These are phyloP conservation scores for Sparidentex hasta DNA, from an alignment of 2,797 vertebrate genomes.

Conservation along the genomic window DNA sequence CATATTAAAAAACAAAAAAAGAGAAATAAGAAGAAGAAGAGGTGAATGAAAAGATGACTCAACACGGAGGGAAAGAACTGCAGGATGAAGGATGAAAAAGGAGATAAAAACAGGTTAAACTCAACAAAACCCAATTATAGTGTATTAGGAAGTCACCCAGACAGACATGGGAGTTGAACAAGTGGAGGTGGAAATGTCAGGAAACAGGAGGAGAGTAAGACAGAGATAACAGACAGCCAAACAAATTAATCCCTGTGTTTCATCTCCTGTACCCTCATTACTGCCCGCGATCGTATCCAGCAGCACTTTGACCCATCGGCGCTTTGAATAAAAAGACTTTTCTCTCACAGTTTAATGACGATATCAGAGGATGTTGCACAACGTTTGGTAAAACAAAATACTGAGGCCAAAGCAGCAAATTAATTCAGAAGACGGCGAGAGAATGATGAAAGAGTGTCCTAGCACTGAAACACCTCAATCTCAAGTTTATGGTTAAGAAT, in stretches of 20 bases:
- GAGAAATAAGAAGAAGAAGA: not conserved
- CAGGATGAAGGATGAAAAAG: not conserved
- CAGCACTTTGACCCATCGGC: not conserved
- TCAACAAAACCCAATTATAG: not conserved
- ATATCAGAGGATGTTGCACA: not conserved
- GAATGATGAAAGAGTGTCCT: not conserved
- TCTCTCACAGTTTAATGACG: not conserved
- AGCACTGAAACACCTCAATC: no score
- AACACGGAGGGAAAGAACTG: not conserved
- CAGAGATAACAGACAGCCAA: constrained; percentile 8
- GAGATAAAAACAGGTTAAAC: not conserved
- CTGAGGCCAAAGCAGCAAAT: not conserved
- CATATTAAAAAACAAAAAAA: no score
- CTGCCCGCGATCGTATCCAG: not conserved
- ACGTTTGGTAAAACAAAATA: not conserved
- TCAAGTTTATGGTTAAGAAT: no score
- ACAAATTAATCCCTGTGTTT: constrained; percentile 28
- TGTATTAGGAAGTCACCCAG: not conserved
- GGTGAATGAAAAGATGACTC: not conserved
- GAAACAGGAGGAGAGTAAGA: not conserved
- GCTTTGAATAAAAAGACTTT: not conserved
- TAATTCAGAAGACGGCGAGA: not conserved
- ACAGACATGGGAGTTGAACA: not conserved
- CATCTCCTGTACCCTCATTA: constrained; percentile 32
- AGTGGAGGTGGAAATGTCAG: not conserved